Conservation (phyloP, 2,888 invertebrate genomes). For the Anthophora plumipes region DNA sequence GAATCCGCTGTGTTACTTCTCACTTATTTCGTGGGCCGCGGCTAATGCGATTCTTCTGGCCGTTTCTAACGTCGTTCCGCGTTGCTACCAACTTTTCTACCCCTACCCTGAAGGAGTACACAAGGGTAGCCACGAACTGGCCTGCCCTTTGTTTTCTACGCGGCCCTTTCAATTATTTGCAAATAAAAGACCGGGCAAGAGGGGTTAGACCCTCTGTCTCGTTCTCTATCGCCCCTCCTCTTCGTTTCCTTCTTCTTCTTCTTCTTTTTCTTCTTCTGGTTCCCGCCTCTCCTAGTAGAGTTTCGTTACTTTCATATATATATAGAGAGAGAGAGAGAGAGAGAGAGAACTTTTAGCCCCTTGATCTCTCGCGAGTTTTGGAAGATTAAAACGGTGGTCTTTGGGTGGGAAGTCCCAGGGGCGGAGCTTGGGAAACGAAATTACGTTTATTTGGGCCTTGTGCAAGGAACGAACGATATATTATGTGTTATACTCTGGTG, state of each 20-base stretch:
- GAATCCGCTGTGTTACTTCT: constrained; percentile 76
- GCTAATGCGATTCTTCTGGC: constrained; percentile 73
- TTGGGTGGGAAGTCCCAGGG: constrained; percentile 56
- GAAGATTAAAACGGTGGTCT: constrained; percentile 57
- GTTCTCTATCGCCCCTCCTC: not conserved
- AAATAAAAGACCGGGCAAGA: constrained; percentile 72
- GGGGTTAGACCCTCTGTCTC: constrained; percentile 52
- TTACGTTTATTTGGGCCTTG: constrained; percentile 8
- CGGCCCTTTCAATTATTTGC: constrained; percentile 76
- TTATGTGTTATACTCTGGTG: too few relatives aligned
- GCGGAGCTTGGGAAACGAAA: constrained; percentile 39
- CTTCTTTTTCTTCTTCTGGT: not conserved
- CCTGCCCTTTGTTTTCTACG: constrained; percentile 71
- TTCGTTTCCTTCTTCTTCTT: not conserved
- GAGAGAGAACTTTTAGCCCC: constrained; percentile 45
- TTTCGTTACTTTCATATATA: constrained; percentile 41
- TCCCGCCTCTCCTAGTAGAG: constrained; percentile 13
- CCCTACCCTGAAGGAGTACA: not conserved
- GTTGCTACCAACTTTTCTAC: constrained; percentile 5
- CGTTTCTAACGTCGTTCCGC: constrained; percentile 61
- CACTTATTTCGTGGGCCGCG: constrained; percentile 77
- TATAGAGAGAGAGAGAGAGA: too few relatives aligned
- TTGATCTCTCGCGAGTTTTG: constrained; percentile 16
- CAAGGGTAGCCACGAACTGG: constrained; percentile 57
- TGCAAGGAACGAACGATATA: not conserved